These are phyloP conservation scores for Corvus moneduloides DNA, from an alignment of 2,113 vertebrate genomes.

Conservation along the genomic window DNA sequence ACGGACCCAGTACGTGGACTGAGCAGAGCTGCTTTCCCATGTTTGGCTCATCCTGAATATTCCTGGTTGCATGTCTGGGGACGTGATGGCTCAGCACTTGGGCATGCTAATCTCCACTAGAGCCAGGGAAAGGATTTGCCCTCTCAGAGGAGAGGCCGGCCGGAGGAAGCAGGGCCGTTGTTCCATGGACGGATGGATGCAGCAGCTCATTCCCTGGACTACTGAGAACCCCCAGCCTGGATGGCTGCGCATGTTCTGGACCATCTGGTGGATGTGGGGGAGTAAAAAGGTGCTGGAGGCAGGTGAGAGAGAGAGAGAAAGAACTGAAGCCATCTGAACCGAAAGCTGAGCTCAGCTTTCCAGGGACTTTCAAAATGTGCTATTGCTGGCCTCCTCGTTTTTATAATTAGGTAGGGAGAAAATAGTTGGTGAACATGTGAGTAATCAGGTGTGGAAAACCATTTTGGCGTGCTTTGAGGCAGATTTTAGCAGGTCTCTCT, in stretches of 20 bases:
- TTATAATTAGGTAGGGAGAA: conserved; percentile 11
- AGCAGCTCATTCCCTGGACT: neutral
- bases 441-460: neutral
- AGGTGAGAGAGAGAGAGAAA: neutral
- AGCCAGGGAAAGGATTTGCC: conserved; percentile 11
- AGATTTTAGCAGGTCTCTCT: neutral
- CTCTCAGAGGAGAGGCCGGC: neutral
- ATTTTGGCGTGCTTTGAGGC: neutral
- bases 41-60: neutral
- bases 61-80: conserved; percentile 42
- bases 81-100: neutral
- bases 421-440: neutral
- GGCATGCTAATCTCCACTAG: neutral
- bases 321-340: neutral
- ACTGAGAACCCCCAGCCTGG: neutral
- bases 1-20: conserved; percentile 77
- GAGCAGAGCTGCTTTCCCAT: neutral
- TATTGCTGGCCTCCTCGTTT: neutral
- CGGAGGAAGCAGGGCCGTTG: neutral
- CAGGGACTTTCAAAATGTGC: neutral
- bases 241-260: neutral
- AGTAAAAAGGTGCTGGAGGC: neutral
- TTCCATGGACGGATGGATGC: neutral
- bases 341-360: neutral
- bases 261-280: neutral